Percentiles rank a stretch among this genome's conserved stretches.
phyloP scores from a whole-genome alignment of 64 coral and sea anemone species.

The Anthopleura sola region DNA sequence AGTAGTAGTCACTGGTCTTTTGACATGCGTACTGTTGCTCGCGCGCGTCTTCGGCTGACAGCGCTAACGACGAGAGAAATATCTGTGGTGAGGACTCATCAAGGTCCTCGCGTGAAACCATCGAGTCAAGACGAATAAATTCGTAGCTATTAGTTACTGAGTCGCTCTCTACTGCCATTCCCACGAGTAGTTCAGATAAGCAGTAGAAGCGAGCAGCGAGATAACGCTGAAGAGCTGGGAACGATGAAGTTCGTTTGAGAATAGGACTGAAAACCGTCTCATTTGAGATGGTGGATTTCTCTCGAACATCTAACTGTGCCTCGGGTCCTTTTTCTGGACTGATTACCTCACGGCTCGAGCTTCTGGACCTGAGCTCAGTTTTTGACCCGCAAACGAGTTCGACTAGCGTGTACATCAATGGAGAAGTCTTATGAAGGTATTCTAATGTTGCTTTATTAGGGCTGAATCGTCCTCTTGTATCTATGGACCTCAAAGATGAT shows the following conservation, averaged over 20 bases:
- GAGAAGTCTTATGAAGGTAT: conserved; percentile 72
- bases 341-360: neutral
- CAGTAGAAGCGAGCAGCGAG: conserved; percentile 59
- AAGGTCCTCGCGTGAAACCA: conserved; percentile 4
- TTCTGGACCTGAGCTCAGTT: neutral
- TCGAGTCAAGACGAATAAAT: conserved; percentile 57
- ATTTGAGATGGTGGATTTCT: neutral
- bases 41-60: conserved; percentile 50
- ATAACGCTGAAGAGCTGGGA: conserved; percentile 82
- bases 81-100: conserved; percentile 37
- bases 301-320: neutral
- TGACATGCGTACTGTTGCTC: conserved; percentile 66
- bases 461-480: conserved; percentile 62
- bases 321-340: neutral
- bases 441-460: conserved; percentile 55
- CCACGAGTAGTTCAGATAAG: conserved; percentile 65
- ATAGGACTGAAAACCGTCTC: conserved; percentile 65
- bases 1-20: conserved; percentile 65
- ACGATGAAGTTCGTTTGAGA: conserved; percentile 49
- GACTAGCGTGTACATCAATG: conserved; percentile 63
- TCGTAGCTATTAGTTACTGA: conserved; percentile 50
- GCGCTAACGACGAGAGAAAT: conserved; percentile 55
- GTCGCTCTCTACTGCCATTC: conserved; percentile 9
- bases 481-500: conserved; percentile 24
- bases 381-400: conserved; percentile 58